These are phyloP conservation scores for Dastarcus helophoroides DNA, from an alignment of 2,888 invertebrate genomes.

Conservation along the genomic window DNA sequence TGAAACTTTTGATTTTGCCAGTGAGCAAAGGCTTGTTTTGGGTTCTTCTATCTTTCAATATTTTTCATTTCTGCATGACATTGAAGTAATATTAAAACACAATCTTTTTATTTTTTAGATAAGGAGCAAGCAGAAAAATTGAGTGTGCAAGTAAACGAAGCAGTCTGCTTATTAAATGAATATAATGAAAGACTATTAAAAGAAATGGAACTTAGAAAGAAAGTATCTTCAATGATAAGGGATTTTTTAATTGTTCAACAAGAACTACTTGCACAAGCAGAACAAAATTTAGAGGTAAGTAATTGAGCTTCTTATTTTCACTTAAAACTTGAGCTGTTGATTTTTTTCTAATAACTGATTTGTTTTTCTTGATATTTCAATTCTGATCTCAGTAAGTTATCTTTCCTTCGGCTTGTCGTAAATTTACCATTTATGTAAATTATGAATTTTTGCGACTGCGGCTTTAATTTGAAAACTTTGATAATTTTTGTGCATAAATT, in stretches of 20 bases:
- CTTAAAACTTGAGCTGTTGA: too few species aligned
- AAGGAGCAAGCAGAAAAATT: slow-evolving; percentile 69
- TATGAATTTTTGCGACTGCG: too few species aligned
- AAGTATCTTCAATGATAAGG: slow-evolving; percentile 72
- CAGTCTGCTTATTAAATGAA: slow-evolving; percentile 72
- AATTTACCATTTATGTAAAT: too few species aligned
- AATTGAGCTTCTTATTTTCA: not conserved
- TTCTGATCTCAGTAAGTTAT: slow-evolving; percentile 4
- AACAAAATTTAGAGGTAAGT: slow-evolving; percentile 72
- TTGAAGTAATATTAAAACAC: slow-evolving; percentile 3
- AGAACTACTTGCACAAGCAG: slow-evolving; percentile 75
- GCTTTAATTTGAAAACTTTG: too few species aligned
- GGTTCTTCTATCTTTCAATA: too few species aligned
- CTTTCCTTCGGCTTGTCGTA: not conserved
- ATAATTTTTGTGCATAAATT: too few species aligned
- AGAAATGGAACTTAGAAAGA: slow-evolving; percentile 83
- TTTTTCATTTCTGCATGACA: slow-evolving; percentile 1
- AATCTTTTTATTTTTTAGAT: slow-evolving; percentile 42
- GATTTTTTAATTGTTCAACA: slow-evolving; percentile 82
- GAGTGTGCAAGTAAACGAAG: slow-evolving; percentile 75
- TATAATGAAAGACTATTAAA: slow-evolving; percentile 78
- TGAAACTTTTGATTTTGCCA: not conserved
- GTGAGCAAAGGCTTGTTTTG: too few species aligned
- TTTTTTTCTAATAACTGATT: slow-evolving; percentile 2
- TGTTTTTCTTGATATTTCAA: slow-evolving; percentile 6